These are phyloP conservation scores for Sminthurinus aureus DNA, from an alignment of 2,888 invertebrate genomes.

Conservation along the genomic window DNA sequence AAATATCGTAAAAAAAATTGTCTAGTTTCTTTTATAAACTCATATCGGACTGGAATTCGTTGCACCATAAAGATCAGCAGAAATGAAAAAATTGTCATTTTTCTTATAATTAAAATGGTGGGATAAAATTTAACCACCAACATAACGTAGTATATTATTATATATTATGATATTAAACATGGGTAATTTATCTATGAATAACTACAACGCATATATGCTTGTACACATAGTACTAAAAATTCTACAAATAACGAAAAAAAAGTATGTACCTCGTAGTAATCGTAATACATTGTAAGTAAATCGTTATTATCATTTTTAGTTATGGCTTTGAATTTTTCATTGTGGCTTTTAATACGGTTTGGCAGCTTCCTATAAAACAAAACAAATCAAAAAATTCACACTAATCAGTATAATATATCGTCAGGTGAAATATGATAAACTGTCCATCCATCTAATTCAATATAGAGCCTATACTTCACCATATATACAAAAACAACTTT, in stretches of 20 bases:
- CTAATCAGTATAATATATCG: no score
- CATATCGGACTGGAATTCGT: slow-evolving; percentile 48
- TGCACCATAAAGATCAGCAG: slow-evolving; percentile 46
- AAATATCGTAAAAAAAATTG: slow-evolving; percentile 30
- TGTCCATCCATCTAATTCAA: no score
- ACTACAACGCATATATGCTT: no score
- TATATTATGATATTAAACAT: no score
- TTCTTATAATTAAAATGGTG: neutral
- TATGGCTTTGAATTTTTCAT: slow-evolving; percentile 17
- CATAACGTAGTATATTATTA: slow-evolving; percentile 4
- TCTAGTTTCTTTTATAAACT: slow-evolving; percentile 33
- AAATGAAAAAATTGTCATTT: slow-evolving; percentile 33
- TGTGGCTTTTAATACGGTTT: slow-evolving; percentile 75
- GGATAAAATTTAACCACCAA: neutral
- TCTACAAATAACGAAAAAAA: slow-evolving; percentile 6
- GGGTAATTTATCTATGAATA: no score
- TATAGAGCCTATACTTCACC: no score
- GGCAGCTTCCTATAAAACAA: slow-evolving; percentile 74
- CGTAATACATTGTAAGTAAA: slow-evolving; percentile 32
- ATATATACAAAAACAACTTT: no score
- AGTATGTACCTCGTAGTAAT: slow-evolving; percentile 8
- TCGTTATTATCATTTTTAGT: slow-evolving; percentile 27
- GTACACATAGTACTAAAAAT: neutral
- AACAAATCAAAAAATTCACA: no score
- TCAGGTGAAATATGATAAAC: no score